phyloP scores from a whole-genome alignment of 1,140 invertebrate species.

The Forficula auricularia region DNA sequence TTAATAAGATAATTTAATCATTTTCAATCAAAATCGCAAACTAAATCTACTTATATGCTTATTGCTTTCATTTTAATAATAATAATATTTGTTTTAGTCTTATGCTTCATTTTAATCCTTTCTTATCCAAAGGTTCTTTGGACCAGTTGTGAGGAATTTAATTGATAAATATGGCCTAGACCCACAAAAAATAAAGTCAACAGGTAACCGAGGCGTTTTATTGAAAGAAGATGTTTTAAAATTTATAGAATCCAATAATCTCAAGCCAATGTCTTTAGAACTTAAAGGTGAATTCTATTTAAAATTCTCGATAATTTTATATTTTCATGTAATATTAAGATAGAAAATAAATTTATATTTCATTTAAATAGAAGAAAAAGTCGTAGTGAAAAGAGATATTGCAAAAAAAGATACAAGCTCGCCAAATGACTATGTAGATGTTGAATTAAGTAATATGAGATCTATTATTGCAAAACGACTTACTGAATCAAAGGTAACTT shows the following conservation, averaged over 20 bases:
- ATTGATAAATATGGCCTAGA: constrained; percentile 39
- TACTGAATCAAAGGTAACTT: constrained; percentile 7
- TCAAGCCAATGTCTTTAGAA: constrained; percentile 28
- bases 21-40: too few relatives aligned
- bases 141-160: constrained; percentile 42
- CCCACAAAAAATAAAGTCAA: constrained; percentile 28
- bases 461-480: constrained; percentile 82
- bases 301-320: too few relatives aligned
- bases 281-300: too few relatives aligned
- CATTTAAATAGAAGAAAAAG: too few relatives aligned
- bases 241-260: constrained; percentile 34
- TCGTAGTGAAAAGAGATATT: not conserved
- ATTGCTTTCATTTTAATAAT: too few relatives aligned
- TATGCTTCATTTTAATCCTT: too few relatives aligned
- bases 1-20: too few relatives aligned
- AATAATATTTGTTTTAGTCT: too few relatives aligned
- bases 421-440: constrained; percentile 45
- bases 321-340: too few relatives aligned
- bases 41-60: too few relatives aligned
- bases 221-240: constrained; percentile 46
- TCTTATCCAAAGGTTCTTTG: constrained; percentile 33
- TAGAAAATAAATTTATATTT: too few relatives aligned
- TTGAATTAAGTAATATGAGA: constrained; percentile 74
- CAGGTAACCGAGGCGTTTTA: constrained; percentile 38
- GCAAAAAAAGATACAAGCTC: not conserved